Evolutionary conservation across 2,888 invertebrate species (phyloP), one percentile per base, ranked within the genome.

Genomic region (Lasioglossum vierecki): DNA sequence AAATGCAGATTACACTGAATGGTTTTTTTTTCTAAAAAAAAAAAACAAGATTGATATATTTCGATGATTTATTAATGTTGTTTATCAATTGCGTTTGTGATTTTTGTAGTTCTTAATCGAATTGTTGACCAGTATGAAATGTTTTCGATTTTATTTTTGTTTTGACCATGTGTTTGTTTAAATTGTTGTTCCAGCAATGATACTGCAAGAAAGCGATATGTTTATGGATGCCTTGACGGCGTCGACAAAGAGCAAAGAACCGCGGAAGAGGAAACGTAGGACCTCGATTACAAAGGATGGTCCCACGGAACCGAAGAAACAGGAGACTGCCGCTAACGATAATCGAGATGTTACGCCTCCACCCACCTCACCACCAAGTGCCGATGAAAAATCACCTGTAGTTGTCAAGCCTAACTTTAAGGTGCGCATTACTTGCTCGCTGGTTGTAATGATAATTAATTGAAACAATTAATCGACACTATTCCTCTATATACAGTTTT

Each of bases 171-270:
- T 15, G 30, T 9, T 13, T 49, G 63, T 46, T 22, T 39, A 63
- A 68, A 6, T 63, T 79, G 22, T 81, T 77, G 73, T 70, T 71
- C 41, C 79, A 97, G 98, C 97, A 78, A 96, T 97, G 95, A 95
- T 97, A 89, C 95, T 99, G 74, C 97, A 98, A 94, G 99, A 99
- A 95, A 98, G 98, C 93, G 98, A 98, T 92, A 97, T 98, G 95
- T 99, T 99, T 94, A 98, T 98, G 97, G 98, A 99, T 95, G 98
- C 98, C 0, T 95, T 99, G 57, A 97, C 97, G 2, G 97, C 97
- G 1, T 97, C 98, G 11, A 97, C 97, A 44, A 95, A 94, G 95
- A 97, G 96, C 96, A 96, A 98, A 94, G 97, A 97, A 88, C 96
- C 97, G 2, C 97, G 97, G 92, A 98, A 98, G 93, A 96, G 97